These are phyloP conservation scores for Melanophora roralis DNA, from an alignment of 2,888 invertebrate species.

Conservation along the genomic window DNA sequence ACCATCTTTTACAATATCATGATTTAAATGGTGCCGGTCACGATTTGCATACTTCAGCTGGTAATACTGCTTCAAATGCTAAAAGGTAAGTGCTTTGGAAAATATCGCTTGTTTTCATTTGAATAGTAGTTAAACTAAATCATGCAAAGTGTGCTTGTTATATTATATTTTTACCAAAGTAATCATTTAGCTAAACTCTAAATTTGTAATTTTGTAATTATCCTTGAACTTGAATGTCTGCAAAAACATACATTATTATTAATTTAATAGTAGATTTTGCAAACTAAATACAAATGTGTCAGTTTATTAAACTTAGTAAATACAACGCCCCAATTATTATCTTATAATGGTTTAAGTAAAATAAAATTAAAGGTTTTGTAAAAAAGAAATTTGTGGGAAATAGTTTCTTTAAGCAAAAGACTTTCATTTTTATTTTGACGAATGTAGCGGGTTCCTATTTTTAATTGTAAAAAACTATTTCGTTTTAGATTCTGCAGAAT, in stretches of 20 bases:
- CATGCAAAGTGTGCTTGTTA: background rate
- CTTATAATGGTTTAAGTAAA: no score
- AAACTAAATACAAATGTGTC: background rate
- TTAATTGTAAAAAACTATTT: no score
- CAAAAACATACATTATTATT: background rate
- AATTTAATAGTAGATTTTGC: background rate
- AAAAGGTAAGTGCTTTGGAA: slow-evolving; percentile 70
- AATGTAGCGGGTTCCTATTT: no score
- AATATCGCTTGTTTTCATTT: background rate
- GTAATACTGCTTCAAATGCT: slow-evolving; percentile 69
- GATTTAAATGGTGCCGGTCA: slow-evolving; percentile 62
- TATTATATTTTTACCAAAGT: background rate
- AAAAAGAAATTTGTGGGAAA: no score
- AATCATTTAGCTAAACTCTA: slow-evolving; percentile 28
- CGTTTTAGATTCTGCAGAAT: no score
- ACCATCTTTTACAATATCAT: slow-evolving; percentile 59
- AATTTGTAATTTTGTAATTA: slow-evolving; percentile 42
- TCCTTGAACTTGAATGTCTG: slow-evolving; percentile 51
- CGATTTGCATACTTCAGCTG: slow-evolving; percentile 53
- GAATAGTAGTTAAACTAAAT: background rate
- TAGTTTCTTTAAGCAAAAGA: no score
- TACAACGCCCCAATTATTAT: background rate
- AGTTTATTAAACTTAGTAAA: background rate
- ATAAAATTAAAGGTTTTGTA: no score
- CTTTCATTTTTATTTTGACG: no score